Percentiles rank a stretch among this genome's conserved stretches.
Evolutionary conservation across 1,140 invertebrate species (phyloP).

Genomic region (Bradysia coprophila): DNA sequence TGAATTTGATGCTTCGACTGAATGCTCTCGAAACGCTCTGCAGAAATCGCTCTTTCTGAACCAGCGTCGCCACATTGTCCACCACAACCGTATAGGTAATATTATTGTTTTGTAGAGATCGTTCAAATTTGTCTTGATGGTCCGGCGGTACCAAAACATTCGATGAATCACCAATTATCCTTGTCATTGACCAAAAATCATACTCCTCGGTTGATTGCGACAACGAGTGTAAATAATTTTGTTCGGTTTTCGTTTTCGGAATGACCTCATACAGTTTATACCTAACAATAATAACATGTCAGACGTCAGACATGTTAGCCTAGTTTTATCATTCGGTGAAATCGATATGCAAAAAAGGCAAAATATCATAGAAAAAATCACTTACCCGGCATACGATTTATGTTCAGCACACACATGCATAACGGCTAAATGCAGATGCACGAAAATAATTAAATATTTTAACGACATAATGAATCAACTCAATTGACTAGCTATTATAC

Average conservation of each 20-base stretch:
- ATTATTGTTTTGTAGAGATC: conserved; percentile 5
- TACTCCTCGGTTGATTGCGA: background rate
- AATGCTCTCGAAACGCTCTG: background rate
- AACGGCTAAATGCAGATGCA: no score
- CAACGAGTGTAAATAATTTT: background rate
- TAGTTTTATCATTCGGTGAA: no score
- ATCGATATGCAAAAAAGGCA: no score
- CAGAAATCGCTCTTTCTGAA: conserved; percentile 1
- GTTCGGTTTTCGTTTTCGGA: background rate
- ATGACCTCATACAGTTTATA: background rate
- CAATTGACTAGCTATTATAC: no score
- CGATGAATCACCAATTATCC: background rate
- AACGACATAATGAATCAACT: no score
- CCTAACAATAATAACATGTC: no score
- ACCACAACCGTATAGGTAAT: conserved; percentile 15
- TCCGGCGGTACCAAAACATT: conserved; percentile 19
- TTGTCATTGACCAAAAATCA: background rate
- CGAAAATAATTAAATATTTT: no score
- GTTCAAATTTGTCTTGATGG: conserved; percentile 9
- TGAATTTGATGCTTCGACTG: background rate
- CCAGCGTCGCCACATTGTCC: conserved; percentile 12
- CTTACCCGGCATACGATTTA: no score
- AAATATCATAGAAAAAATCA: no score
- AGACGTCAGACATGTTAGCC: no score
- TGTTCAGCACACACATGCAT: no score